Evolutionary conservation across 1,140 invertebrate species (phyloP).

Genomic region (Drosophila navojoa): DNA sequence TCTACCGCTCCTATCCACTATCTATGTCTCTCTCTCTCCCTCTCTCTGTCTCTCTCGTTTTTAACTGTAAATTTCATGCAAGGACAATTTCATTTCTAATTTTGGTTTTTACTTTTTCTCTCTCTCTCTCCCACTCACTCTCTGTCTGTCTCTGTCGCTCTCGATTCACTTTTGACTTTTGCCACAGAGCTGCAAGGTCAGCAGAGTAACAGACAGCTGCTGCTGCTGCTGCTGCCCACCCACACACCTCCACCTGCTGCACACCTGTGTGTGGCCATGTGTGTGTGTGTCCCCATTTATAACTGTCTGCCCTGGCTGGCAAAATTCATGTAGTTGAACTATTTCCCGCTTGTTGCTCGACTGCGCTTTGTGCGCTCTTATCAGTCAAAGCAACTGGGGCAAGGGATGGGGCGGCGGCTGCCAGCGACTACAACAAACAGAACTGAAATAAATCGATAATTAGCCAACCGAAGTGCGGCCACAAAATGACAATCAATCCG

Average conservation of each 20-base stretch:
- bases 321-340: slow-evolving; percentile 17
- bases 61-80: slow-evolving; percentile 23
- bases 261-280: neutral
- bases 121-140: neutral
- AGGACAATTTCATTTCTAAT: slow-evolving; percentile 26
- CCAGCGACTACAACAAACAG: neutral
- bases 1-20: too few species aligned
- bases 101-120: slow-evolving; percentile 16
- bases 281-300: slow-evolving; percentile 33
- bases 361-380: neutral
- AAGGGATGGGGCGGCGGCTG: slow-evolving; percentile 11
- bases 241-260: slow-evolving; percentile 4
- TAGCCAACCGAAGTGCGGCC: slow-evolving; percentile 14
- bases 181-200: slow-evolving; percentile 28
- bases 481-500: neutral
- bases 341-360: neutral
- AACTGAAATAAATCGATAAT: slow-evolving; percentile 62
- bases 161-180: slow-evolving; percentile 41
- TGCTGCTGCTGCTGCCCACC: slow-evolving; percentile 1
- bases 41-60: neutral
- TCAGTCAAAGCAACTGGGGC: neutral
- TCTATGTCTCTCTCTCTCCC: neutral
- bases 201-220: slow-evolving; percentile 14
- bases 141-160: neutral
- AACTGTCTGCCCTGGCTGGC: slow-evolving; percentile 41